These are phyloP conservation scores for Carterocephalus palaemon DNA, from an alignment of 2,888 invertebrate species.

Conservation along the genomic window DNA sequence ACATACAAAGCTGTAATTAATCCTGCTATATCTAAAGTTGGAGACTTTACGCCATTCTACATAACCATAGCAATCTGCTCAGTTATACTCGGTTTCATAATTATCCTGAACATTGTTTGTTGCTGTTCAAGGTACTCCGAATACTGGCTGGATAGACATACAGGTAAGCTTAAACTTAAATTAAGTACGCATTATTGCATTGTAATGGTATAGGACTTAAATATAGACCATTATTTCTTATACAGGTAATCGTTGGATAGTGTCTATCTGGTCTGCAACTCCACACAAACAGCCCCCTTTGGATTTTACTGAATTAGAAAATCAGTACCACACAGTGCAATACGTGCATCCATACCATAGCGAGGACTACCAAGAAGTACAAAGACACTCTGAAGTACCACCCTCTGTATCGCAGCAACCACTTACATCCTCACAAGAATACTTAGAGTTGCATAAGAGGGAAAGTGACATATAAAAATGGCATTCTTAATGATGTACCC, in stretches of 20 bases:
- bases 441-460: constrained; percentile 84
- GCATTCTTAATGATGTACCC: constrained; percentile 88
- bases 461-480: constrained; percentile 90
- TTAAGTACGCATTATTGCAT: not conserved
- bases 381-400: constrained; percentile 44
- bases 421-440: constrained; percentile 69
- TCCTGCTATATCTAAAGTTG: constrained; percentile 59
- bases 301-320: constrained; percentile 86
- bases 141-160: constrained; percentile 91
- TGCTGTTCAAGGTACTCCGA: constrained; percentile 88
- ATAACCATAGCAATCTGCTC: constrained; percentile 88
- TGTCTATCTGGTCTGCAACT: constrained; percentile 90
- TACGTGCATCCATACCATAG: constrained; percentile 50
- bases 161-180: constrained; percentile 72
- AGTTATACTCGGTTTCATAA: constrained; percentile 82
- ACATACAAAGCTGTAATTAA: constrained; percentile 61
- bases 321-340: constrained; percentile 53
- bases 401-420: constrained; percentile 62
- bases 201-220: too few species aligned
- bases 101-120: constrained; percentile 87
- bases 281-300: constrained; percentile 90
- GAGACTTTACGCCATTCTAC: constrained; percentile 92
- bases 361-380: constrained; percentile 48
- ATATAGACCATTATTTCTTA: too few species aligned
- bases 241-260: constrained; percentile 91